Base-by-base conservation (phyloP, 1,140 invertebrate genomes). In the Zaprionus davidi region DNA sequence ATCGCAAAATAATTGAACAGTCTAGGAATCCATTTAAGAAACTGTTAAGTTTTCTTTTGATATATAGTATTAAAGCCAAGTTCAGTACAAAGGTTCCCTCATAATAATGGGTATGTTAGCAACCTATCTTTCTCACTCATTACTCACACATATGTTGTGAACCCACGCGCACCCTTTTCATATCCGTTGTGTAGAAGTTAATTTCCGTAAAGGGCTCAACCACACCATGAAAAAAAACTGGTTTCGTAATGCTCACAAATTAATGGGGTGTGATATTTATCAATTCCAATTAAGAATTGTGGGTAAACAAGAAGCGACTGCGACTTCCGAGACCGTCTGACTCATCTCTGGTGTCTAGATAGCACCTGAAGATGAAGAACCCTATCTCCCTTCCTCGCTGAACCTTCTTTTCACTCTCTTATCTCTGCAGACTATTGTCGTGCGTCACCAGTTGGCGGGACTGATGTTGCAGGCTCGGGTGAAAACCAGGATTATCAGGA, bases 251-350 rank as follows among this genome's bases (percentile, higher is more conserved):
- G 75, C 56, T 28, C 57, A 34, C 58, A 34, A 53, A 55, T 65
- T 55, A 57, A 51, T 60, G 13, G 20, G 51, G 69, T 63, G 56
- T 59, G 80, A 86, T 79, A 87, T 74, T 83, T 86, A 86, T 86
- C 82, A 80, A 53, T 79, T 79, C 72, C 80, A 69, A 71, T 87
- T 82, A 74, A 77, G 72, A 74, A 71, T 58, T 63, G 24, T 20
- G 28, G 46, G 46, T 69, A 62, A 74, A 75, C 51, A 70, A 74
- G 36, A 0, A 9, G 58, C 38, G 56, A 70, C 57, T 59, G 26
- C 53, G 5, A 28, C 53, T 56, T 56, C 20, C 46, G 20, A 51
- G 46, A 13, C 1, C 0, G 20, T 13, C 46, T 51, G 46, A 51
- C 12, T 51, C 46, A 46, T 17, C 41, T 46, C 6, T 46, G 0